Percentiles rank a stretch among this genome's conserved stretches.
Evolutionary conservation across 2,888 invertebrate species (phyloP).

Genomic region (Cacoxenus indagator): DNA sequence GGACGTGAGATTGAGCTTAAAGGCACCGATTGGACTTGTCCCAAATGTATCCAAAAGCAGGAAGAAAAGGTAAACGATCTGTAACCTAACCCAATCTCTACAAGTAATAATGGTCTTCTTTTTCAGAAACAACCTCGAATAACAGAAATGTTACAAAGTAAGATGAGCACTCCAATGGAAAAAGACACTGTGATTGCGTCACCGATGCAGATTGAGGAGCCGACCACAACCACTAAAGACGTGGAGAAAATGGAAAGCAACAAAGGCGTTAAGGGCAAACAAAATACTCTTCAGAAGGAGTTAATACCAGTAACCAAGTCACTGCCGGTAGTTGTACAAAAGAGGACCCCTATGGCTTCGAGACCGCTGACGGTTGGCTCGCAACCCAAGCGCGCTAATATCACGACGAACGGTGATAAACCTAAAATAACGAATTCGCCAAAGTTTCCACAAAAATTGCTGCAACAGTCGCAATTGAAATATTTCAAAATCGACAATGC

Average conservation of each 20-base stretch:
- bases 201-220: not conserved
- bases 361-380: not conserved
- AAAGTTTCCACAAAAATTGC: conserved; percentile 30
- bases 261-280: conserved; percentile 31
- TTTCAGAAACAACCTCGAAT: conserved; percentile 48
- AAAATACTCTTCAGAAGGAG: not conserved
- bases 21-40: conserved; percentile 90
- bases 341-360: not conserved
- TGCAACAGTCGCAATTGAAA: conserved; percentile 51
- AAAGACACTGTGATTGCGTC: not conserved
- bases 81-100: conserved; percentile 13
- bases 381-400: not conserved
- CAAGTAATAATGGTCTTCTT: not conserved
- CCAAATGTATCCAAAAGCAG: conserved; percentile 77
- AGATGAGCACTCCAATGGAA: not conserved
- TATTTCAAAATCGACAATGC: conserved; percentile 29
- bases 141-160: conserved; percentile 46
- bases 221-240: not conserved
- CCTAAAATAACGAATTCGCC: not conserved
- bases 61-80: conserved; percentile 56
- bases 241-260: not conserved
- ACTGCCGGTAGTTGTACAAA: not conserved
- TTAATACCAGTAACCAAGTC: not conserved
- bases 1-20: conserved; percentile 92
- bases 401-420: not conserved